phyloP scores from a whole-genome alignment of 2,888 invertebrate species.

The Therioaphis trifolii region DNA sequence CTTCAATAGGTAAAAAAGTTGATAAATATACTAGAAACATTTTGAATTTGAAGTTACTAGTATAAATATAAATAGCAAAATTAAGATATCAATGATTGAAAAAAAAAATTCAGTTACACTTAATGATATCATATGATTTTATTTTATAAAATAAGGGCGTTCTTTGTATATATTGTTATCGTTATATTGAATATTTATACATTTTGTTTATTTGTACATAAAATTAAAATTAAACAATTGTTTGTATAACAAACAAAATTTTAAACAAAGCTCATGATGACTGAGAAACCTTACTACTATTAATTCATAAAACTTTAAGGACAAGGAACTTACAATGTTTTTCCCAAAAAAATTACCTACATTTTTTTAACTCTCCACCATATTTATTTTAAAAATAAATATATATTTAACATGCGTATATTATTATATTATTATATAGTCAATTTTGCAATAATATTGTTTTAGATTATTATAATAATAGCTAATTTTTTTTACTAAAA shows the following conservation, averaged over 20 bases:
- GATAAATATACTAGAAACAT: neutral
- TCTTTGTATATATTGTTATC: constrained; percentile 49
- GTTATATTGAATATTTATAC: constrained; percentile 47
- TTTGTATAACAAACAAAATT: constrained; percentile 30
- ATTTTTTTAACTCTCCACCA: constrained; percentile 28
- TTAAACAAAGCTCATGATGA: constrained; percentile 58
- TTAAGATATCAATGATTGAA: neutral
- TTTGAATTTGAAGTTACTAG: neutral
- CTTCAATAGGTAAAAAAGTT: too few species aligned
- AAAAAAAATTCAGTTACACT: neutral
- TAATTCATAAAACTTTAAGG: constrained; percentile 38
- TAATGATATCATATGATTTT: neutral
- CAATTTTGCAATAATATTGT: constrained; percentile 49
- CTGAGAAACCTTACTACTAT: constrained; percentile 57
- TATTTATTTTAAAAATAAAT: constrained; percentile 28
- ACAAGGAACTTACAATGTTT: constrained; percentile 55
- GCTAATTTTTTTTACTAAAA: neutral
- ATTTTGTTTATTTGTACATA: constrained; percentile 42
- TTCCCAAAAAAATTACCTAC: neutral
- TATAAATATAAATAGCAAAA: neutral
- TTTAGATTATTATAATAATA: constrained; percentile 31
- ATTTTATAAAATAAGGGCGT: neutral
- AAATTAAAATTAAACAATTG: constrained; percentile 30
- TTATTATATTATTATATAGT: constrained; percentile 30
- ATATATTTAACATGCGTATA: neutral